Base-by-base conservation (phyloP, 2,888 invertebrate species). In the Merodon equestris region DNA sequence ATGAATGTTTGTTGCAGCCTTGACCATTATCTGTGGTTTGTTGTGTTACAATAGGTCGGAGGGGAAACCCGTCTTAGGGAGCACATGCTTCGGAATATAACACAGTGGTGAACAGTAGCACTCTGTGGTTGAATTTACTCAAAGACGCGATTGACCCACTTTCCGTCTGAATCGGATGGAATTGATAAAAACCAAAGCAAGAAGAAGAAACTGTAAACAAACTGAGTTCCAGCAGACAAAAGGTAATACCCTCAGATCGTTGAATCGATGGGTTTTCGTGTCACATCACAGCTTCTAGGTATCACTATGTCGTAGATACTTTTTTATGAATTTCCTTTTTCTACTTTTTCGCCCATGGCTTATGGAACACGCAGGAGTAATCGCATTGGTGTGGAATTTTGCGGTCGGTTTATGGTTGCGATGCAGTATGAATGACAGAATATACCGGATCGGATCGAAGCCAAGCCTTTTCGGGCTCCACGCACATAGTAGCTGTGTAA, bases 101-200 rank as follows among this genome's bases (percentile, higher is more conserved):
- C n/a, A n/a, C n/a, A n/a, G n/a, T n/a, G n/a, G n/a, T n/a, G n/a
- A n/a, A n/a, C n/a, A n/a, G n/a, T n/a, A n/a, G n/a, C n/a, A n/a
- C n/a, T n/a, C n/a, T n/a, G 38, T 9, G 42, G 40, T 9, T 54
- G 61, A 68, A 68, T 68, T 74, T 38, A 48, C 44, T 38, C 44
- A 38, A 48, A 67, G 48, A 17, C 56, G 36, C 68, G 68, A 74
- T 74, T 74, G 74, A 74, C 74, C 74, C 44, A 74, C 56, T 74
- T 74, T 9, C 1, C 36, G 54, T 38, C 14, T 42, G 50, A 60
- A 54, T 60, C 61, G 61, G 42, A 50, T 74, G 44, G 60, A 60
- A 61, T 50, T 68, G 68, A 56, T 60, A 63, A 18, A 44, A 19
- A 72, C 15, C 7, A 27, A 4, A 27, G 27, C 27, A 27, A 27